These are phyloP conservation scores for Archips crataeganus DNA, from an alignment of 2,888 invertebrate genomes.

Conservation along the genomic window DNA sequence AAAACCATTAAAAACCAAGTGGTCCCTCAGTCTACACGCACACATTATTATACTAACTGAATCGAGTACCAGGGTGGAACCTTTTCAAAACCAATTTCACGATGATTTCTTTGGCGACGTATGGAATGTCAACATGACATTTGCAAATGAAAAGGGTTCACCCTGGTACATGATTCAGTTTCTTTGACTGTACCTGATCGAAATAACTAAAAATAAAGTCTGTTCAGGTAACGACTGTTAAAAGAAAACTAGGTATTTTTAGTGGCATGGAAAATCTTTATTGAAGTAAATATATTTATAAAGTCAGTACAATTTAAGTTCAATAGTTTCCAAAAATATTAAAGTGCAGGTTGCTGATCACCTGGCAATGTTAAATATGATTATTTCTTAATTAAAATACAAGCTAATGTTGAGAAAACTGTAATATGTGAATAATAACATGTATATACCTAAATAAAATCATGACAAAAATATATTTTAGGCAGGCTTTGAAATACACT, in stretches of 20 bases:
- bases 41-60: no score
- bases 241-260: conserved; percentile 59
- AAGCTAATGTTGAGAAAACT: conserved; percentile 87
- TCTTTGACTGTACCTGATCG: no score
- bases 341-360: conserved; percentile 87
- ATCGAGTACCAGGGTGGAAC: no score
- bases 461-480: conserved; percentile 87
- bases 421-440: conserved; percentile 86
- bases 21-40: no score
- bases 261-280: conserved; percentile 87
- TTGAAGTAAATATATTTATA: conserved; percentile 87
- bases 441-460: conserved; percentile 86
- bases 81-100: no score
- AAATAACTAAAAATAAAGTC: no score
- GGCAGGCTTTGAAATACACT: conserved; percentile 84
- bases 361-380: conserved; percentile 87
- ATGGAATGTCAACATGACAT: no score
- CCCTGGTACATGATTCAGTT: no score
- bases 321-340: conserved; percentile 87
- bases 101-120: no score
- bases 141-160: no score
- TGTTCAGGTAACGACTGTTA: conserved; percentile 17
- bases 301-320: conserved; percentile 87
- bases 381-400: conserved; percentile 87
- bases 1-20: no score